These are phyloP conservation scores for Tiliqua scincoides DNA, from an alignment of 2,113 vertebrate species.

Conservation along the genomic window DNA sequence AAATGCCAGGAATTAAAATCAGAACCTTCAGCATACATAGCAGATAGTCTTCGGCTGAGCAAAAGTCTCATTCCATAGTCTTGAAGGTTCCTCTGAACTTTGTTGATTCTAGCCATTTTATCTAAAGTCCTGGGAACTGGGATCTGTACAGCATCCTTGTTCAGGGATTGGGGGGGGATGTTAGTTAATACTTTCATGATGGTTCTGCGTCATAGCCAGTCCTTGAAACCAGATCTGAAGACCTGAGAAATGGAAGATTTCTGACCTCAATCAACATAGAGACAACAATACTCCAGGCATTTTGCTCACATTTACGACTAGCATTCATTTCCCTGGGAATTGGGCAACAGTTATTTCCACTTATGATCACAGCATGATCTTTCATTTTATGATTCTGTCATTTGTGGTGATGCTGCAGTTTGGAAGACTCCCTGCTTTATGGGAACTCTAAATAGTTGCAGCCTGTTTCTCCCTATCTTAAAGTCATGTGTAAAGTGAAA, in stretches of 20 bases:
- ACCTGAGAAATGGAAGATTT: not conserved
- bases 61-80: no score
- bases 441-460: slow-evolving; percentile 27
- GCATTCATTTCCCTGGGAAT: not conserved
- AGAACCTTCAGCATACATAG: no score
- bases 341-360: not conserved
- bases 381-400: slow-evolving; percentile 16
- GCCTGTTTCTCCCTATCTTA: slow-evolving; percentile 18
- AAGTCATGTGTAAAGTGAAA: slow-evolving; percentile 12
- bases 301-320: not conserved
- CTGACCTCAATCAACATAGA: not conserved
- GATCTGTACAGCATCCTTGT: not conserved
- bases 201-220: not conserved
- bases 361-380: not conserved
- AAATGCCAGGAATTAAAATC: no score
- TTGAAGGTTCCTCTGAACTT: not conserved
- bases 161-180: not conserved
- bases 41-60: no score
- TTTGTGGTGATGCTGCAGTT: not conserved
- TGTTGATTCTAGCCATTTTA: not conserved
- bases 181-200: not conserved
- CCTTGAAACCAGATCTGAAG: not conserved
- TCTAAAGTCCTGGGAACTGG: not conserved
- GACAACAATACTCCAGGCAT: not conserved
- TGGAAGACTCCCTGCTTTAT: not conserved